These are phyloP conservation scores for Sceloporus tristichus DNA, from an alignment of 2,113 vertebrate genomes.

Conservation along the genomic window DNA sequence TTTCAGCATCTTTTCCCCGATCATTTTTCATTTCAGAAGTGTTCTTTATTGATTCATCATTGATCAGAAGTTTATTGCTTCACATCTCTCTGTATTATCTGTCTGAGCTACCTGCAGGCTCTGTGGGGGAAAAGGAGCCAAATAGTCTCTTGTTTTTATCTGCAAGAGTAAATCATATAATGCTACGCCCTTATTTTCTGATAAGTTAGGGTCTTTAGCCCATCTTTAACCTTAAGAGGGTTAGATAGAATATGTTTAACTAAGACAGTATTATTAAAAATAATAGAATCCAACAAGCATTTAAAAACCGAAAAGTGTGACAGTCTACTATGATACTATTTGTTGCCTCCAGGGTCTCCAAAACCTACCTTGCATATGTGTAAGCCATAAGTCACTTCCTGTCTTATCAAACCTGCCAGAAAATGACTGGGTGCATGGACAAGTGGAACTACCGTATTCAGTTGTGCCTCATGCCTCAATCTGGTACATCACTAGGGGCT, in stretches of 20 bases:
- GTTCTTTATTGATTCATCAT: slow-evolving; percentile 31
- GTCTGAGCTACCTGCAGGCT: slow-evolving; percentile 37
- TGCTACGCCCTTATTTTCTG: slow-evolving; percentile 5
- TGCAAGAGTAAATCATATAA: background rate
- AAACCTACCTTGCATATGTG: too few species aligned
- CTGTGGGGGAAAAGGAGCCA: slow-evolving; percentile 30
- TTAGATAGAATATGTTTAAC: background rate
- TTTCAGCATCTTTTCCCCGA: slow-evolving; percentile 6
- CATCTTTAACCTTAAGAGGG: background rate
- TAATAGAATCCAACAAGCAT: background rate
- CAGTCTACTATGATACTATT: too few species aligned
- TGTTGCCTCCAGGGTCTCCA: too few species aligned
- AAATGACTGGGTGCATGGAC: too few species aligned
- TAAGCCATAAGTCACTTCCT: too few species aligned
- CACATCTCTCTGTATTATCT: slow-evolving; percentile 45
- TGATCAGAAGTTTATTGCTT: slow-evolving; percentile 55
- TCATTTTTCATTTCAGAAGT: slow-evolving; percentile 12
- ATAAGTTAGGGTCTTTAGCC: slow-evolving; percentile 4
- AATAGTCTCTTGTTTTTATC: slow-evolving; percentile 1
- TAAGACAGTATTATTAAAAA: background rate
- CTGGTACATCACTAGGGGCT: too few species aligned
- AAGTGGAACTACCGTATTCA: background rate
- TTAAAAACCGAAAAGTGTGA: too few species aligned
- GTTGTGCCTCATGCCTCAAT: background rate
- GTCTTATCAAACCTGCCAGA: too few species aligned